Conservation (phyloP, 2,888 invertebrate species). For the Apamea anceps region DNA sequence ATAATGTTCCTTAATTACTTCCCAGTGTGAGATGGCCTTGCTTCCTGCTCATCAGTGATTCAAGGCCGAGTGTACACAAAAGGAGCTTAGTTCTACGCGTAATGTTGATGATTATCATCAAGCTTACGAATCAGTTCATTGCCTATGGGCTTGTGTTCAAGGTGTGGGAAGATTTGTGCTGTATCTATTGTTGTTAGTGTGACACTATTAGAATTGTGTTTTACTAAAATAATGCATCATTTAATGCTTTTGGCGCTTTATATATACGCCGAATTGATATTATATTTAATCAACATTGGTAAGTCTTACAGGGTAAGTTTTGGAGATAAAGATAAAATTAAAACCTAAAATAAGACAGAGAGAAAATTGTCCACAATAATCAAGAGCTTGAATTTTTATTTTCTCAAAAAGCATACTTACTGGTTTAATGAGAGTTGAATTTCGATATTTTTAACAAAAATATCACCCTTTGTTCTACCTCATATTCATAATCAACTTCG, state of each 20-base stretch:
- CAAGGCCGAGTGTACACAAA: slow-evolving; percentile 65
- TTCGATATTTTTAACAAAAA: neutral
- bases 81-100: slow-evolving; percentile 43
- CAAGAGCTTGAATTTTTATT: neutral
- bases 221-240: neutral
- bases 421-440: neutral
- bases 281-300: neutral
- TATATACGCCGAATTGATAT: neutral
- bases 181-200: slow-evolving; percentile 19
- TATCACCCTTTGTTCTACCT: neutral
- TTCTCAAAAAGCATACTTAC: neutral
- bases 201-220: slow-evolving; percentile 23
- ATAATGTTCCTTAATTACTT: slow-evolving; percentile 63
- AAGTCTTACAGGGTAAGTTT: too few relatives aligned
- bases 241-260: neutral
- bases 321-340: neutral
- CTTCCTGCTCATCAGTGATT: slow-evolving; percentile 65
- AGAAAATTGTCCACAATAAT: neutral
- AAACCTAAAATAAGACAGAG: neutral
- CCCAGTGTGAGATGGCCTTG: slow-evolving; percentile 55
- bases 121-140: slow-evolving; percentile 55
- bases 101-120: slow-evolving; percentile 56
- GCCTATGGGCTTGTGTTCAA: slow-evolving; percentile 46
- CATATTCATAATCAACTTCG: neutral
- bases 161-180: slow-evolving; percentile 50